Evolutionary conservation across 2,797 vertebrate genomes (phyloP), one percentile per base, ranked within the genome.

Genomic region (Danio albolineatus): DNA sequence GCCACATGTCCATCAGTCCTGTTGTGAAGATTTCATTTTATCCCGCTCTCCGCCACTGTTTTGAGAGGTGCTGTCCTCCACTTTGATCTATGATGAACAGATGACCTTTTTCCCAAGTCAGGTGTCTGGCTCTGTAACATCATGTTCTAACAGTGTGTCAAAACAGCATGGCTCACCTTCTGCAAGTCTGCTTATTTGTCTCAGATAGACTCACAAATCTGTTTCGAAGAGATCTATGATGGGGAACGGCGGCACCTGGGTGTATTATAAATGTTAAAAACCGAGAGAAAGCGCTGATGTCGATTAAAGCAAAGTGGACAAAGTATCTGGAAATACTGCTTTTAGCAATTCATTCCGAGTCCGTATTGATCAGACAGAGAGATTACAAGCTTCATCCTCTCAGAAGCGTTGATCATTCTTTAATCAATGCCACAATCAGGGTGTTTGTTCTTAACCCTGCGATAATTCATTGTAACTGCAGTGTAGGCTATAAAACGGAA

Each of bases 21-120:
- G 87, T 93, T 84, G 90, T 91, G 91, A 93, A 86, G 91, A 88
- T 54, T 91, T 90, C 90, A 87, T 90, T 91, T 90, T 90, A 88
- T 78, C 72, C 92, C 65, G 71, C 79, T 86, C 48, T 61, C 54
- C 85, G 83, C 72, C 77, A 91, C 88, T 91, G 91, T 92, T 94
- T 91, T 91, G 82, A 83, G 85, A 73, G 74, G 72, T 73, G 79
- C 86, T 79, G 82, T 83, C 83, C 72, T 83, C 82, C 72, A 54
- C 81, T 83, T 86, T 83, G 84, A 87, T 91, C 89, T 66, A 87
- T 91, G 92, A 93, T 90, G 89, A 93, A 89, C 91, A 86, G 91
- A 81, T 94, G 93, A 95, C 94, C 94, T 95, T 95, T 94, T 91
- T 93, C 87, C 89, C 90, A 91, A 90, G 90, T 93, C 91, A 93